These are phyloP conservation scores for Pterocles orientalis DNA, from an alignment of 2,113 vertebrate species.

Conservation along the genomic window DNA sequence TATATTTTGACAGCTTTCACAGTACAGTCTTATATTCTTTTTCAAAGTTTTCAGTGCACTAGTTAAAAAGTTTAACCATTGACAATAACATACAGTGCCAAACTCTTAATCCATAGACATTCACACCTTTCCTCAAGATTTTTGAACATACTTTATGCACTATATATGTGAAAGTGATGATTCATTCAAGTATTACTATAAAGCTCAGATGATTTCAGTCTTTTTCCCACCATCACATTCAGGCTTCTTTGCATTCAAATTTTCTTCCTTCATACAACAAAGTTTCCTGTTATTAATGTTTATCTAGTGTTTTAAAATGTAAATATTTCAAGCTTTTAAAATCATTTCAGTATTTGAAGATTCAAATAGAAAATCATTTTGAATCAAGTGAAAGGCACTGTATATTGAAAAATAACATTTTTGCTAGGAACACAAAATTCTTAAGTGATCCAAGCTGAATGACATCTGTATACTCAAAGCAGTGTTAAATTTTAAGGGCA, in stretches of 20 bases:
- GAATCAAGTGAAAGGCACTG: conserved; percentile 74
- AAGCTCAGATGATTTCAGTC: not conserved
- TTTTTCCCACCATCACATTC: not conserved
- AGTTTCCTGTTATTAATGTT: not conserved
- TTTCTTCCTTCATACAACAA: not conserved
- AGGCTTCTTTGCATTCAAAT: not conserved
- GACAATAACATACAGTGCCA: conserved; percentile 70
- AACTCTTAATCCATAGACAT: conserved; percentile 58
- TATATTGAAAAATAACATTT: conserved; percentile 20
- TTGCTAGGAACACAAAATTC: conserved; percentile 59
- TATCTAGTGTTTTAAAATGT: not conserved
- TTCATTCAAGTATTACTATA: not conserved
- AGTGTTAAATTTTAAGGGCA: conserved; percentile 53
- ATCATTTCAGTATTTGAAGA: not conserved
- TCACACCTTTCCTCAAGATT: not conserved
- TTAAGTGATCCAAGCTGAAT: conserved; percentile 66
- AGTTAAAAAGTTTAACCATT: conserved; percentile 67
- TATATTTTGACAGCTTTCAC: conserved; percentile 76
- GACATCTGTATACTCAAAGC: conserved; percentile 62
- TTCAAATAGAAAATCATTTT: conserved; percentile 12
- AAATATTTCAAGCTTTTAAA: not conserved
- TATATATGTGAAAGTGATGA: not conserved
- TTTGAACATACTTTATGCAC: not conserved
- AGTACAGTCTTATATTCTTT: conserved; percentile 77
- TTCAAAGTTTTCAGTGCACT: conserved; percentile 79